phyloP scores from a whole-genome alignment of 2,888 invertebrate species.

The Coenonympha arcania region DNA sequence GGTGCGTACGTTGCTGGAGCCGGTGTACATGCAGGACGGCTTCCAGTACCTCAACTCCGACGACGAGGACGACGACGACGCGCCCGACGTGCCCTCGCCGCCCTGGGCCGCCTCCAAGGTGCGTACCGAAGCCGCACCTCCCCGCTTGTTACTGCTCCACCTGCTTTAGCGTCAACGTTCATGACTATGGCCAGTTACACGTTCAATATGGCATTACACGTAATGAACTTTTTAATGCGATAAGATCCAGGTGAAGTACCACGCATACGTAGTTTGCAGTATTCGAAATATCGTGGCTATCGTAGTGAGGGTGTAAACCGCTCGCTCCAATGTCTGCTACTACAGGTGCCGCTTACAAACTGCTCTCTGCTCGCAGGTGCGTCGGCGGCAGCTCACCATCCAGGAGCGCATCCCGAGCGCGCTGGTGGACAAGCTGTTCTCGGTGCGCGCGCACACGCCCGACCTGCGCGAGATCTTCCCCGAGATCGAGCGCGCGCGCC shows the following conservation, averaged over 20 bases:
- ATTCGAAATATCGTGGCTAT: too few relatives aligned
- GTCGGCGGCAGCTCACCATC: slow-evolving; percentile 54
- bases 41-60: slow-evolving; percentile 73
- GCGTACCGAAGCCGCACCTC: background rate
- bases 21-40: slow-evolving; percentile 68
- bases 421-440: slow-evolving; percentile 76
- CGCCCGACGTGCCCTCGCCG: slow-evolving; percentile 33
- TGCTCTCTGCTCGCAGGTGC: too few relatives aligned
- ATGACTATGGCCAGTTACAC: too few relatives aligned
- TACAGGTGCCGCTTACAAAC: too few relatives aligned
- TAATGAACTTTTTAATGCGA: too few relatives aligned
- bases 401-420: slow-evolving; percentile 57
- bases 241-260: too few relatives aligned
- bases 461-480: slow-evolving; percentile 81
- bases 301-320: too few relatives aligned
- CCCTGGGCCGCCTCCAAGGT: slow-evolving; percentile 54
- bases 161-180: too few relatives aligned
- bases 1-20: too few relatives aligned
- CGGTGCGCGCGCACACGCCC: slow-evolving; percentile 74
- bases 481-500: slow-evolving; percentile 75
- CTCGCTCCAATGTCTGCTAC: too few relatives aligned
- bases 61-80: slow-evolving; percentile 47
- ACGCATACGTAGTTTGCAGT: too few relatives aligned
- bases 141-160: background rate
- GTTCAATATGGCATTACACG: too few relatives aligned